Base-by-base conservation (phyloP, 2,797 vertebrate genomes). In the Danionella dracula region DNA sequence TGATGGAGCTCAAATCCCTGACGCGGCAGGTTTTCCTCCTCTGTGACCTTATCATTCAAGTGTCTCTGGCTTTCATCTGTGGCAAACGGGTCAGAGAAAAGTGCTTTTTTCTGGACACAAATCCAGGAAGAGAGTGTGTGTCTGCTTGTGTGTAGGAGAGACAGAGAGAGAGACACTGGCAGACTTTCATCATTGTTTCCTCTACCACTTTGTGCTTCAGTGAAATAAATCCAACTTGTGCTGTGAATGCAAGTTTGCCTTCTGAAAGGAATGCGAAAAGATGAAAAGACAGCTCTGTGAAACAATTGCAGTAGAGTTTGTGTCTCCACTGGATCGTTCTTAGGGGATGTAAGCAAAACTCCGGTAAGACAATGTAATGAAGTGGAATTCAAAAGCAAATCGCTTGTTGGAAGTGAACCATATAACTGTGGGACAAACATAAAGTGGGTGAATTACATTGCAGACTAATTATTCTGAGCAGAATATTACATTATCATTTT, bases 81-180 rank as follows among this genome's bases (percentile, higher is more conserved):
- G 49, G 63, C 51, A 62, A 32, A 79, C 80, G 81, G 72, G 76
- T 79, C 77, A 75, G 1, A 69, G 65, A 78, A 59, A 40, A 78
- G 78, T 70, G 70, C 73, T 79, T 82, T 69, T 38, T 73, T 65
- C 66, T 74, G 74, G 73, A 71, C 79, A 54, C 59, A 74, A 77
- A 60, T 57, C 66, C 70, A 80, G n/a, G n/a, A n/a, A n/a, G 72
- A 44, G 62, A 77, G 77, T 75, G 78, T 62, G 51, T 40, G 34
- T 13, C 59, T 49, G 61, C 54, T 59, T 69, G 2, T 11, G 44
- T 4, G 11, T 2, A 16, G 41, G 64, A 74, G 63, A 21, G 62
- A 19, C 12, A 15, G 20, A 56, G 40, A n/a, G 40, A 10, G 12
- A n/a, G 11, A n/a, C 35, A 50, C 46, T 12, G 21, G 46, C 23